Base-by-base conservation (phyloP, 2,888 invertebrate genomes). In the Rhingia campestris region DNA sequence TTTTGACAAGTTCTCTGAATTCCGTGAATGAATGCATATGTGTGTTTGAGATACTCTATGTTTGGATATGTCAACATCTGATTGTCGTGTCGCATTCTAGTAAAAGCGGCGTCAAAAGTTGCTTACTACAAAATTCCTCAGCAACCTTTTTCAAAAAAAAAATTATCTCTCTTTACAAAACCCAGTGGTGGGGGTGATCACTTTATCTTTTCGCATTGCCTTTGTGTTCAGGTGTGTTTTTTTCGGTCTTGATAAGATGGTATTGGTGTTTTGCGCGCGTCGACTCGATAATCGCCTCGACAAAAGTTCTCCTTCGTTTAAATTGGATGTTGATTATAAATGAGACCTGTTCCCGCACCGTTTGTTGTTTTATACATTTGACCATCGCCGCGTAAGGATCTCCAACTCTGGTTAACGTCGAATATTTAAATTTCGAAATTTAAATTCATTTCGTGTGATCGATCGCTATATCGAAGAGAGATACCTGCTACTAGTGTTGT, bases 301-400 rank as follows among this genome's bases (percentile, higher is more conserved):
- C 80, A 61, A 64, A 74, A 47, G 30, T 80, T 84, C 80, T 74
- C 70, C 70, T 61, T 56, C 69, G 70, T 66, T 84, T 56, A 75
- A 2, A 2, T 6, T 73, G 54, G 70, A 70, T 80, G 70, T 54
- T 84, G 64, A 76, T 76, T 84, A 84, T 84, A 84, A 84, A 84
- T 80, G 67, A 70, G 84, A 84, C 74, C 54, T 47, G 45, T 80
- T 51, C 51, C 61, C 51, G 66, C 33, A 7, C 9, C 35, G 54
- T 80, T 84, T 59, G 70, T 59, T 54, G 80, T 84, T 80, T 74
- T 80, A 66, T 80, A 56, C 54, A 75, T 56, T 66, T 75, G 69
- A 61, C 84, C 70, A 74, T 84, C 73, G 84, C 12, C 84, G 84
- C 84, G 84, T 43, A 79, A 84, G 80, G 84, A 84, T 84, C 84